phyloP scores from a whole-genome alignment of 2,797 vertebrate species.

The Rhynchotus rufescens region DNA sequence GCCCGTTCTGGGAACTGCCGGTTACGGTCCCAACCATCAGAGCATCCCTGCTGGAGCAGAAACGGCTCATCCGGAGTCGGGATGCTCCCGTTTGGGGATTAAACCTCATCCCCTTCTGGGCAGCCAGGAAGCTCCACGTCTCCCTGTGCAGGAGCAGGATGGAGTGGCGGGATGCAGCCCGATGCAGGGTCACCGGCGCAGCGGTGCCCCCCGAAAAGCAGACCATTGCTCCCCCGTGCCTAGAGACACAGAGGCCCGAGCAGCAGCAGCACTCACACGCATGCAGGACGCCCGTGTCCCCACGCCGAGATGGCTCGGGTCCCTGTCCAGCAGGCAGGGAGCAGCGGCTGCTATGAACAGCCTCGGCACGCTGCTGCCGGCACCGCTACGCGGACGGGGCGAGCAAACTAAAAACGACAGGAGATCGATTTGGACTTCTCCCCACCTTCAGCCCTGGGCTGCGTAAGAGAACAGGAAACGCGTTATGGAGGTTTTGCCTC shows the following conservation, averaged over 20 bases:
- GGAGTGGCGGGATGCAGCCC: background rate
- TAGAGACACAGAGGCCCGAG: too few relatives aligned
- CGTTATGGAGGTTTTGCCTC: background rate
- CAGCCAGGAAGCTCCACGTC: background rate
- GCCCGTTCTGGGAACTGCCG: fast-evolving
- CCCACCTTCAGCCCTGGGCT: background rate
- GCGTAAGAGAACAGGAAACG: background rate
- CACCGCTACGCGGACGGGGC: constrained; percentile 39
- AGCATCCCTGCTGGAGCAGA: background rate
- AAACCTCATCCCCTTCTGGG: background rate
- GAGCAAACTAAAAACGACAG: background rate
- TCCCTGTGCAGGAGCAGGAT: background rate
- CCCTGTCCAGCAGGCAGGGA: constrained; percentile 23
- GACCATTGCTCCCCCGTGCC: too few relatives aligned
- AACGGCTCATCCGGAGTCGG: background rate
- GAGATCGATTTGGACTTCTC: background rate
- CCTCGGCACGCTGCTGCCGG: constrained; percentile 55
- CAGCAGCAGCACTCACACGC: too few relatives aligned
- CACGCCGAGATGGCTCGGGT: too few relatives aligned
- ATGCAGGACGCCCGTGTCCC: background rate
- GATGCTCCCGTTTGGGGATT: background rate
- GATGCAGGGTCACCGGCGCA: too few relatives aligned
- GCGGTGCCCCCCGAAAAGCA: background rate
- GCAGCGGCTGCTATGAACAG: constrained; percentile 48
- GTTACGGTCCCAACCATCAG: fast-evolving